Conservation (phyloP, 23 tunicate species). For the Halocynthia roretzi region DNA sequence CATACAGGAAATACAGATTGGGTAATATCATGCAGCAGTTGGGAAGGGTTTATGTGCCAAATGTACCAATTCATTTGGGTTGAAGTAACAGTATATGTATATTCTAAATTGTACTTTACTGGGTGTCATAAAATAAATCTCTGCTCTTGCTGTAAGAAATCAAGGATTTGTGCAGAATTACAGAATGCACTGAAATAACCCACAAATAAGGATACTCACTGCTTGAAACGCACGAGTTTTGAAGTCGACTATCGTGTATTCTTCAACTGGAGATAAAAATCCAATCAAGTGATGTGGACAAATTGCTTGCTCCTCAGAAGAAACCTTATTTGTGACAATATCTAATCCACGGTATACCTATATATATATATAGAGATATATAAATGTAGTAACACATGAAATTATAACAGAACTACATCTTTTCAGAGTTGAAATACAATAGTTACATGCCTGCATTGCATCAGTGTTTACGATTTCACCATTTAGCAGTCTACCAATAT, state of each 20-base stretch:
- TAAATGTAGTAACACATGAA: not conserved
- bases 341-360: slow-evolving; percentile 89
- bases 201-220: slow-evolving; percentile 11
- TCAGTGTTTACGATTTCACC: slow-evolving; percentile 91
- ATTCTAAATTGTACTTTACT: too few species aligned
- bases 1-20: too few species aligned
- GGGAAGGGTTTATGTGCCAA: too few species aligned
- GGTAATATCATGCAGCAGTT: too few species aligned
- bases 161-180: too few species aligned
- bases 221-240: slow-evolving; percentile 36
- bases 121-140: too few species aligned
- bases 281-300: slow-evolving; percentile 90
- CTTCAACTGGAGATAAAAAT: slow-evolving; percentile 36
- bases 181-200: too few species aligned
- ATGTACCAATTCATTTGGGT: too few species aligned
- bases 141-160: too few species aligned
- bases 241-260: slow-evolving; percentile 76
- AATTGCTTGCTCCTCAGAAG: slow-evolving; percentile 66
- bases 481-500: slow-evolving; percentile 37
- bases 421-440: not conserved
- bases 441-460: slow-evolving; percentile 83
- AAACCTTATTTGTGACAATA: slow-evolving; percentile 93
- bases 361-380: not conserved
- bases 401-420: not conserved
- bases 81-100: too few species aligned